Base-by-base conservation (phyloP, 2,888 invertebrate genomes). In the Pogonocherus hispidulus region DNA sequence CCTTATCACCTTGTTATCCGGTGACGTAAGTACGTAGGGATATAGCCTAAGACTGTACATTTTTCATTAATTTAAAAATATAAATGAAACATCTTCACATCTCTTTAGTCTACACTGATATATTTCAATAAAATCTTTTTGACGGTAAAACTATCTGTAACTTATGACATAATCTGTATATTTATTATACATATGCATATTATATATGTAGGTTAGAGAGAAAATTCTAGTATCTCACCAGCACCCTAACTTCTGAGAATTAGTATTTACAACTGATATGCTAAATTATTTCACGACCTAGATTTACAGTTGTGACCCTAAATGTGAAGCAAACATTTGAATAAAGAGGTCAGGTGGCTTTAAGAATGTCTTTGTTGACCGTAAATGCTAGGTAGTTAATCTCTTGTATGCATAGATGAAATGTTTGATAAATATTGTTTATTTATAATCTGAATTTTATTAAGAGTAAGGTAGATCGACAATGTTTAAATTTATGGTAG, bases 321-420 rank as follows among this genome's bases (percentile, higher is more conserved):
- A 35, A 62, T 19, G 18, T 46, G 19, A 59, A 18, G 27, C 32
- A 47, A 20, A 44, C 44, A 11, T 37, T 62, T 20, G 35, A 35
- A 51, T 37, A 51, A 62, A 67, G 52, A 63, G 71, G 71, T 71
- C 68, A 63, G 65, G 59, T 57, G 59, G 44, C 66, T 63, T 57
- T 56, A 60, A 62, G 46, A 22, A 46, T 63, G 49, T 62, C 32
- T 62, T 49, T 37, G 35, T 37, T 46, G 22, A 1, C 51, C 27
- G 37, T 37, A 49, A 62, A 62, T 49, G 51, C 23, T 51, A 37
- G 37, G 47, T 59, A 20, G 47, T 59, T 59, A 35, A 49, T 37
- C 49, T 51, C 20, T 20, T 37, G 35, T 32, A 49, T 20, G 44
- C 20, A 46, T 62, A 49, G 51, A 49, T 51, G 8, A 22, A 23